Evolutionary conservation across 2,113 vertebrate genomes (phyloP).

Genomic region (Merops nubicus): DNA sequence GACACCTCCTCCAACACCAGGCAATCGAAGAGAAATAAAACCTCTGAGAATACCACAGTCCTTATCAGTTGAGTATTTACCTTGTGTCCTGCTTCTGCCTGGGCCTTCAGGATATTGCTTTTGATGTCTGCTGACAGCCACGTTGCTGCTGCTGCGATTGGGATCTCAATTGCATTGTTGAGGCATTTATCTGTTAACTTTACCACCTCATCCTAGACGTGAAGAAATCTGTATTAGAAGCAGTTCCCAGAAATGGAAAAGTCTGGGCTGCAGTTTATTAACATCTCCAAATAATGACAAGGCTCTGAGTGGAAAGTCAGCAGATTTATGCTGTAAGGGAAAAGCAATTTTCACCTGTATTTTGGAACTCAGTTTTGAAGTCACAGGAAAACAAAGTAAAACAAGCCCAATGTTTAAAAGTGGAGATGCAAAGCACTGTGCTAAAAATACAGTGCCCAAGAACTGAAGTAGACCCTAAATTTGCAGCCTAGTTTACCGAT

Average conservation of each 20-base stretch:
- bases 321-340: neutral
- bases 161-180: constrained; percentile 83
- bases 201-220: constrained; percentile 85
- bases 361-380: neutral
- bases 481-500: neutral
- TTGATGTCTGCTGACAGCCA: constrained; percentile 86
- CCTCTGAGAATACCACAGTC: neutral
- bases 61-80: constrained; percentile 57
- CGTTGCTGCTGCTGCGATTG: constrained; percentile 61
- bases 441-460: neutral
- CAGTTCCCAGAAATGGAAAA: neutral
- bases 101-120: constrained; percentile 94
- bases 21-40: neutral
- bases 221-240: constrained; percentile 7
- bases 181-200: constrained; percentile 91
- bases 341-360: neutral
- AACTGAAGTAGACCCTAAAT: neutral
- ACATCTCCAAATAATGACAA: neutral
- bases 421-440: neutral
- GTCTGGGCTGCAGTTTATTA: neutral
- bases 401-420: neutral
- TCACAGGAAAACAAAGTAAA: neutral
- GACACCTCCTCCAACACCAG: neutral
- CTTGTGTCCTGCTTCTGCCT: constrained; percentile 86
- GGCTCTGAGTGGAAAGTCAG: neutral